Conservation (phyloP, 2,797 vertebrate species). For the Emys orbicularis region DNA sequence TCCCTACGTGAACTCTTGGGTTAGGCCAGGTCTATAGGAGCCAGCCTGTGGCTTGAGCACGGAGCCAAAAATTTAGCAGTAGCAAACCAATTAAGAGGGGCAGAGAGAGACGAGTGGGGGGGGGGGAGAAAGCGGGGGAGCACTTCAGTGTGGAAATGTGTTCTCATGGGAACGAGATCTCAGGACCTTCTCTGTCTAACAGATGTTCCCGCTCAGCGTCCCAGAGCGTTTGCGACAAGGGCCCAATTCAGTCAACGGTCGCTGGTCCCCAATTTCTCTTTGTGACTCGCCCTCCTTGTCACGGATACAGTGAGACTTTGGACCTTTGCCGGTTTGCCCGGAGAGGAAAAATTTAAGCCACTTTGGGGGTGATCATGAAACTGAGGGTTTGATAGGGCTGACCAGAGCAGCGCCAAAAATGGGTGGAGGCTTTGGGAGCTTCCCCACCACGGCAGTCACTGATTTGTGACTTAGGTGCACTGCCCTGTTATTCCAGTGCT, state of each 20-base stretch:
- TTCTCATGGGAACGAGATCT: constrained; percentile 12
- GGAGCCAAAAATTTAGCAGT: constrained; percentile 27
- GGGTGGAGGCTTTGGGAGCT: accelerated
- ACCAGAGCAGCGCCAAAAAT: background rate
- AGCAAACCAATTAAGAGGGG: background rate
- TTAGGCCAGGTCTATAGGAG: constrained; percentile 43
- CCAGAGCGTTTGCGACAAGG: accelerated
- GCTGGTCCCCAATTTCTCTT: background rate
- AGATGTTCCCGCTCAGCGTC: accelerated
- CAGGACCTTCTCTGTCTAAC: background rate
- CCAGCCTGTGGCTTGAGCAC: constrained; percentile 50
- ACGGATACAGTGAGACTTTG: background rate
- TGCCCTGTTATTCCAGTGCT: background rate
- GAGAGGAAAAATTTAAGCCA: accelerated
- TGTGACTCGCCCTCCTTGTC: too few relatives aligned
- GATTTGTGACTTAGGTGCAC: background rate
- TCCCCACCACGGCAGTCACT: accelerated
- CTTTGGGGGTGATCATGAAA: accelerated
- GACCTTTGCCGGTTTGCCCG: background rate
- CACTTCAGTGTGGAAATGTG: accelerated
- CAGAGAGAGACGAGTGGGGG: background rate
- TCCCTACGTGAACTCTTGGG: constrained; percentile 28
- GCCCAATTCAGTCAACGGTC: background rate
- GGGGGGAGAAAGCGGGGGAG: background rate
- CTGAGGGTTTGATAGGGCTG: background rate